Evolutionary conservation across 1,140 invertebrate species (phyloP).

Genomic region (Pseudomyrmex pallidus): DNA sequence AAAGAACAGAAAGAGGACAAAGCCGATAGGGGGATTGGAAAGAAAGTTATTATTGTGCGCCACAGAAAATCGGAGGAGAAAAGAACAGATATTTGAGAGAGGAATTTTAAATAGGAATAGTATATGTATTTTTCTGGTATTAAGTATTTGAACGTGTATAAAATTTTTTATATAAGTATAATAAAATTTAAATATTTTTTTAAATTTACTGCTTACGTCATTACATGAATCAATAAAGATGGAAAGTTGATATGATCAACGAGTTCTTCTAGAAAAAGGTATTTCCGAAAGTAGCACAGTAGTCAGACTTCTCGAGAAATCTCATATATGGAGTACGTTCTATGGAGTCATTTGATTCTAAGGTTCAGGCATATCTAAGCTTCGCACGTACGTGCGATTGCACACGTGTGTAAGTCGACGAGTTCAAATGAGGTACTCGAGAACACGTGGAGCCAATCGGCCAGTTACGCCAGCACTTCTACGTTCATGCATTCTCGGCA

Average conservation of each 20-base stretch:
- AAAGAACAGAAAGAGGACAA: slow-evolving; percentile 33
- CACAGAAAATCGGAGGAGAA: neutral
- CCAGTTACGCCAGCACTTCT: slow-evolving; percentile 36
- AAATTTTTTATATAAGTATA: neutral
- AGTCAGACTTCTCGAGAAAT: neutral
- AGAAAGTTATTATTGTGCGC: slow-evolving; percentile 23
- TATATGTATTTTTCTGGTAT: neutral
- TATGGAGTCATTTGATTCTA: slow-evolving; percentile 52
- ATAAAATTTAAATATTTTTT: neutral
- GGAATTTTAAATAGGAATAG: slow-evolving; percentile 43
- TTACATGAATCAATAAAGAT: neutral
- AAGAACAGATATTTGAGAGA: neutral
- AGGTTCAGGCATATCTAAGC: slow-evolving; percentile 37
- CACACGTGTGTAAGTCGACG: slow-evolving; percentile 17
- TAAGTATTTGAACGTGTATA: neutral
- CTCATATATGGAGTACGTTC: slow-evolving; percentile 26
- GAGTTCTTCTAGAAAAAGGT: neutral
- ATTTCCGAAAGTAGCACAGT: slow-evolving; percentile 15
- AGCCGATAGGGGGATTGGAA: neutral
- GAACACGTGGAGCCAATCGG: slow-evolving; percentile 41
- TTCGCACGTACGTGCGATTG: slow-evolving; percentile 32
- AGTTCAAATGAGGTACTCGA: slow-evolving; percentile 43
- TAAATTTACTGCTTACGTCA: neutral
- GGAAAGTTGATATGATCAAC: neutral
- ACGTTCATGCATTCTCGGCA: slow-evolving; percentile 42